Evolutionary conservation across 2,113 vertebrate species (phyloP).

Genomic region (Cyphomyrus plagiostoma): DNA sequence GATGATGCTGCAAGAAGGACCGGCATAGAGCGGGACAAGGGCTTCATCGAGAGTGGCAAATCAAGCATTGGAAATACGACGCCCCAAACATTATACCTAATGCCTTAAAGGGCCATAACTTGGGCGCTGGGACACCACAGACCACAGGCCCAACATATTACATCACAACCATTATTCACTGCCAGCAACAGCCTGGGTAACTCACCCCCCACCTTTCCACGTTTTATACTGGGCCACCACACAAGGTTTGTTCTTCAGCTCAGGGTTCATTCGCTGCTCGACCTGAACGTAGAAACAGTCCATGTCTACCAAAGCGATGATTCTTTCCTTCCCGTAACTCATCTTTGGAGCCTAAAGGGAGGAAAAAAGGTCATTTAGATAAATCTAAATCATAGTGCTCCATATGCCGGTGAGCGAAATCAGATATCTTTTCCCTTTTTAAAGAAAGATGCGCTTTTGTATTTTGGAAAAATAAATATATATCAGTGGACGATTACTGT

Average conservation of each 20-base stretch:
- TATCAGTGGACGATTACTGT: background rate
- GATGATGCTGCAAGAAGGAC: constrained; percentile 68
- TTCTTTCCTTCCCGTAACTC: constrained; percentile 73
- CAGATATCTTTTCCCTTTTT: background rate
- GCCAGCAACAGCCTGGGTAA: constrained; percentile 24
- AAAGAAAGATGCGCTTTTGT: background rate
- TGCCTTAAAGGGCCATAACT: background rate
- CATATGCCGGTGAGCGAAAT: background rate
- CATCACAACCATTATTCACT: background rate
- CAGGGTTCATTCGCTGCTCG: constrained; percentile 79
- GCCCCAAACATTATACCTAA: background rate
- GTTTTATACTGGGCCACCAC: constrained; percentile 90
- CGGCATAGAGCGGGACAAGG: background rate
- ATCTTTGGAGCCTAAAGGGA: constrained; percentile 38
- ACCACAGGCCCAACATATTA: background rate
- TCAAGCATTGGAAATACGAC: background rate
- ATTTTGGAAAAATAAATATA: background rate
- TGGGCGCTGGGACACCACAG: background rate
- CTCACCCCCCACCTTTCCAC: constrained; percentile 92
- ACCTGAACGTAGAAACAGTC: constrained; percentile 98
- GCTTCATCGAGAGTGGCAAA: background rate
- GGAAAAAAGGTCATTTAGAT: background rate
- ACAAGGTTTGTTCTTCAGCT: constrained; percentile 76
- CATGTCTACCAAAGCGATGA: constrained; percentile 89
- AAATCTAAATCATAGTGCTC: background rate